phyloP scores from a whole-genome alignment of 2,113 vertebrate genomes.

The Epinephelus cyanopodus region DNA sequence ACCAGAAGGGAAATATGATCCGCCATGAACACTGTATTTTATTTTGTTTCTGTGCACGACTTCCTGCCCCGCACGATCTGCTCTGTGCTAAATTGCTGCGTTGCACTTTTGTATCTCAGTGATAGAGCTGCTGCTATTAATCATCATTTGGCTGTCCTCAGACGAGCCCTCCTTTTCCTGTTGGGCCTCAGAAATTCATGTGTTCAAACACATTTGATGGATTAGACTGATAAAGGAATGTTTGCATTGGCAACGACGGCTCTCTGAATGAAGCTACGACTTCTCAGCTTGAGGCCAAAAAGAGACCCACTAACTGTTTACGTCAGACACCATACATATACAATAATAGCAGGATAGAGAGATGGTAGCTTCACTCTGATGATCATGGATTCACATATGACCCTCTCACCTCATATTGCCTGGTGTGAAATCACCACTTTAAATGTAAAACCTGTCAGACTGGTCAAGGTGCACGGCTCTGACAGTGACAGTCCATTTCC shows the following conservation, averaged over 20 bases:
- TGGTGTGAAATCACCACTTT: conserved; percentile 56
- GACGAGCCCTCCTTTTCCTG: background rate
- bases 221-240: background rate
- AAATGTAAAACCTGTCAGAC: conserved; percentile 54
- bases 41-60: no score
- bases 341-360: background rate
- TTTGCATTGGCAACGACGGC: background rate
- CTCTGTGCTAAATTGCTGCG: no score
- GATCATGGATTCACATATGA: background rate
- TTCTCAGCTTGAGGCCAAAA: background rate
- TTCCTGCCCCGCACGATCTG: no score
- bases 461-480: background rate
- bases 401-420: background rate
- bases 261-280: background rate
- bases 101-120: no score
- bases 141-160: no score
- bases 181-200: background rate
- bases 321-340: background rate
- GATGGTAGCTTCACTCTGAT: background rate
- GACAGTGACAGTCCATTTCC: conserved; percentile 45
- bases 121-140: no score
- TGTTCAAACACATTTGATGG: background rate
- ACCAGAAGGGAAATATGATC: no score
- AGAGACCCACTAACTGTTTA: background rate
- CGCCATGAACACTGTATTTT: no score